A percentile compares a stretch with the other conserved stretches of the same genome.
Evolutionary conservation across 2,113 vertebrate species (phyloP).

Genomic region (Tursiops truncatus): DNA sequence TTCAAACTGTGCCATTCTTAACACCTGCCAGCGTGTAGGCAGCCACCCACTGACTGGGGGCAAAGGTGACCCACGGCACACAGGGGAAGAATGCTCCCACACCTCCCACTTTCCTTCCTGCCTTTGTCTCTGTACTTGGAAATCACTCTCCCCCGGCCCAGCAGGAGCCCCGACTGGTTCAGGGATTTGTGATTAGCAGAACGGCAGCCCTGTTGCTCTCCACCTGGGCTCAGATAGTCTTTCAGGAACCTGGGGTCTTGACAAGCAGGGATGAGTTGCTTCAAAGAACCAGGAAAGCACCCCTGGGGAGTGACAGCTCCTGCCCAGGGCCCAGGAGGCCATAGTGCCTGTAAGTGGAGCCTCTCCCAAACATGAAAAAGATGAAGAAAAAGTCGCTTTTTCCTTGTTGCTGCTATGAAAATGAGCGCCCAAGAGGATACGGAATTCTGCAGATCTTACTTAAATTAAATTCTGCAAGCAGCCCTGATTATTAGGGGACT

Average conservation of each 20-base stretch:
- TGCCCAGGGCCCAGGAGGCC: background rate
- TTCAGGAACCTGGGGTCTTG: background rate
- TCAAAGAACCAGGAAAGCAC: background rate
- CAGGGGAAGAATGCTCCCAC: fast-evolving
- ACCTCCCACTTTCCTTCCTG: background rate
- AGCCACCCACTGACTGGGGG: background rate
- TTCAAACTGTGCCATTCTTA: background rate
- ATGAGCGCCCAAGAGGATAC: background rate
- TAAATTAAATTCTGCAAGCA: background rate
- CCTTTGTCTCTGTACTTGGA: constrained; percentile 25
- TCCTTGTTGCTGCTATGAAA: background rate
- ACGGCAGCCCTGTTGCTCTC: background rate
- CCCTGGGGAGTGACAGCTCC: background rate
- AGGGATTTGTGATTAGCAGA: background rate
- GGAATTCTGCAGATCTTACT: background rate
- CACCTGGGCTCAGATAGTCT: background rate
- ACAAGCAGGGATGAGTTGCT: background rate
- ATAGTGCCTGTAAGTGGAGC: background rate
- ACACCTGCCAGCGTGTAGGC: background rate
- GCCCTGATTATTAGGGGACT: background rate
- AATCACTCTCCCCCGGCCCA: background rate
- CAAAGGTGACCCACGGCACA: background rate
- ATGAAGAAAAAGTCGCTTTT: background rate
- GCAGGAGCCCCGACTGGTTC: background rate
- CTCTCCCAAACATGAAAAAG: background rate